phyloP scores from a whole-genome alignment of 1,140 invertebrate species.

The Araneus ventricosus region DNA sequence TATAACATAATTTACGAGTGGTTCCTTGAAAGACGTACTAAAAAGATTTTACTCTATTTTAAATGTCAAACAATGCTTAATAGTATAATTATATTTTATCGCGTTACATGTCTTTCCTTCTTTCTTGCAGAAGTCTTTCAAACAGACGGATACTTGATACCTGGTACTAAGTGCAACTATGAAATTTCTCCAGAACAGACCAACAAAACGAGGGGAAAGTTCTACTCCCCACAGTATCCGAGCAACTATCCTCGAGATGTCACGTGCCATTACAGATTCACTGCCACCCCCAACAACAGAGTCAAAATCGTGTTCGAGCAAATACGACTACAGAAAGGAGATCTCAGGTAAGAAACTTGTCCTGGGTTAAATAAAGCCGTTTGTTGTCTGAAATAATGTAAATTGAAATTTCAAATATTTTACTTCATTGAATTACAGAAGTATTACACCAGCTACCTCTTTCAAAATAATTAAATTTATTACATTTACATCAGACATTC shows the following conservation, averaged over 20 bases:
- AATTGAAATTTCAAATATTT: no score
- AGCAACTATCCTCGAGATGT: constrained; percentile 90
- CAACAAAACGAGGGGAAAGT: constrained; percentile 83
- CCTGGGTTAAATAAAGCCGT: background rate
- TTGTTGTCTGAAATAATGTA: no score
- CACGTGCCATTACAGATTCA: constrained; percentile 89
- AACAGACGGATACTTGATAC: constrained; percentile 85
- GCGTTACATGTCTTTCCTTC: background rate
- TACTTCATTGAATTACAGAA: no score
- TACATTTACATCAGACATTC: no score
- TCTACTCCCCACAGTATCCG: constrained; percentile 91
- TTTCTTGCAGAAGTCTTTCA: constrained; percentile 86
- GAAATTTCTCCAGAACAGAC: constrained; percentile 65
- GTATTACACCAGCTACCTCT: no score
- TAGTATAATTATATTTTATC: no score
- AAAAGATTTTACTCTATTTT: no score
- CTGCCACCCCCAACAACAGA: constrained; percentile 79
- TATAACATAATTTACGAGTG: no score
- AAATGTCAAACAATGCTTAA: no score
- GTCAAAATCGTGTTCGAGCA: constrained; percentile 80
- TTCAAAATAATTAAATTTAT: no score
- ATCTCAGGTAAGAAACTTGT: constrained; percentile 77
- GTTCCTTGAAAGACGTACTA: no score
- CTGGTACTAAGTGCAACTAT: constrained; percentile 88
- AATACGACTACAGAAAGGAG: constrained; percentile 78